Evolutionary conservation across 2,888 invertebrate species (phyloP).

Genomic region (Cantharis flavilabris): DNA sequence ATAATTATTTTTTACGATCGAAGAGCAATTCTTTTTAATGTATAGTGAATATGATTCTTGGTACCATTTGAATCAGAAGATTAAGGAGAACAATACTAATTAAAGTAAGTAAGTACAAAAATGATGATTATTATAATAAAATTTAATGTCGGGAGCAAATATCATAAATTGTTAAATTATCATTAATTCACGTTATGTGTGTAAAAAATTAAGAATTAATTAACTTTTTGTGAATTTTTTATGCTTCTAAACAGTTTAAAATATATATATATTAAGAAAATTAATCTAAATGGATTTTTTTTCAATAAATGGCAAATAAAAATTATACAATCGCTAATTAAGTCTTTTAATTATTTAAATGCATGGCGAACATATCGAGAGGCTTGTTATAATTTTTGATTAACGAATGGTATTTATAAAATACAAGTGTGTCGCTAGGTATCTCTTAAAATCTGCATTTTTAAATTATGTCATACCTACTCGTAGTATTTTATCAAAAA

Average conservation of each 20-base stretch:
- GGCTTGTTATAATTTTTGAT: not conserved
- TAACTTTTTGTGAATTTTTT: not conserved
- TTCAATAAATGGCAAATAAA: not conserved
- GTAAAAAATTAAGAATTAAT: not conserved
- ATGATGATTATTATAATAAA: not conserved
- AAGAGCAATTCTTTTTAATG: no score
- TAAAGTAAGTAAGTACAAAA: not conserved
- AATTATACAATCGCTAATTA: not conserved
- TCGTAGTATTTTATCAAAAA: not conserved
- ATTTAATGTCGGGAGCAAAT: not conserved
- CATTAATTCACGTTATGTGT: not conserved
- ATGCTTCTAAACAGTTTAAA: not conserved
- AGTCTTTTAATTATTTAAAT: not conserved
- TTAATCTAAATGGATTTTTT: not conserved
- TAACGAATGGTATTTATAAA: not conserved
- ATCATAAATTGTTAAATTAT: not conserved
- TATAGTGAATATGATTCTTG: no score
- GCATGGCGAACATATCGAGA: not conserved
- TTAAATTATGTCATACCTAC: not conserved
- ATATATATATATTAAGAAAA: not conserved
- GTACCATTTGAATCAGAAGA: not conserved
- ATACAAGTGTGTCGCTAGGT: not conserved
- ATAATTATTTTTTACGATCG: not conserved
- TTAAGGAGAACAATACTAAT: not conserved
- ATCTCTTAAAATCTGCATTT: not conserved